These are phyloP conservation scores for Ploceus nigricollis DNA, from an alignment of 2,113 vertebrate species.

Conservation along the genomic window DNA sequence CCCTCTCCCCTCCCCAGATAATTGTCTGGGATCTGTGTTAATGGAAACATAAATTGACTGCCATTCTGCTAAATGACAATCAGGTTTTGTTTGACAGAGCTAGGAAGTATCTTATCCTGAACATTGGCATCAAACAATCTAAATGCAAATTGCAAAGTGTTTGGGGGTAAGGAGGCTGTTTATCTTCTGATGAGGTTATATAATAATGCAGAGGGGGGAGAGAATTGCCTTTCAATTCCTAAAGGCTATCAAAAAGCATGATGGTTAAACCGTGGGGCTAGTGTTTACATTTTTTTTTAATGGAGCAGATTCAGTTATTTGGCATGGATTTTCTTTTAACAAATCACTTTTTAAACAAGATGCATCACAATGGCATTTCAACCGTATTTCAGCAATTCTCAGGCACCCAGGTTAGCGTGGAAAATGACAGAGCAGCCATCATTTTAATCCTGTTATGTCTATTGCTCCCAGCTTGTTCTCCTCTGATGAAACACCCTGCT, in stretches of 20 bases:
- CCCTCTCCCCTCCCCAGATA: conserved; percentile 26
- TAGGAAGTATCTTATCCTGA: conserved; percentile 65
- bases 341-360: conserved; percentile 15
- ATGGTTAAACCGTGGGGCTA: not conserved
- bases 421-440: conserved; percentile 28
- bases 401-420: not conserved
- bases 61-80: conserved; percentile 75
- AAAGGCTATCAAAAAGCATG: conserved; percentile 45
- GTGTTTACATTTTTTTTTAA: conserved; percentile 26
- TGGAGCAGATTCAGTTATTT: not conserved
- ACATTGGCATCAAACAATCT: conserved; percentile 63
- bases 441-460: conserved; percentile 39
- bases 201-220: conserved; percentile 8
- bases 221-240: conserved; percentile 37
- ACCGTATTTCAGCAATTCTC: not conserved
- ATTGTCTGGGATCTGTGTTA: conserved; percentile 72
- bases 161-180: conserved; percentile 32
- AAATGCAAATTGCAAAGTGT: conserved; percentile 73
- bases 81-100: conserved; percentile 75
- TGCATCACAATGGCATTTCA: not conserved
- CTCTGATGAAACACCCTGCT: not conserved
- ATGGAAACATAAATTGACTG: conserved; percentile 76
- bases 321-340: not conserved
- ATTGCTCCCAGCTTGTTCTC: conserved; percentile 14
- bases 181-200: conserved; percentile 58